These are phyloP conservation scores for Sepioteuthis lessoniana DNA, from an alignment of 2,888 invertebrate species.

Conservation along the genomic window DNA sequence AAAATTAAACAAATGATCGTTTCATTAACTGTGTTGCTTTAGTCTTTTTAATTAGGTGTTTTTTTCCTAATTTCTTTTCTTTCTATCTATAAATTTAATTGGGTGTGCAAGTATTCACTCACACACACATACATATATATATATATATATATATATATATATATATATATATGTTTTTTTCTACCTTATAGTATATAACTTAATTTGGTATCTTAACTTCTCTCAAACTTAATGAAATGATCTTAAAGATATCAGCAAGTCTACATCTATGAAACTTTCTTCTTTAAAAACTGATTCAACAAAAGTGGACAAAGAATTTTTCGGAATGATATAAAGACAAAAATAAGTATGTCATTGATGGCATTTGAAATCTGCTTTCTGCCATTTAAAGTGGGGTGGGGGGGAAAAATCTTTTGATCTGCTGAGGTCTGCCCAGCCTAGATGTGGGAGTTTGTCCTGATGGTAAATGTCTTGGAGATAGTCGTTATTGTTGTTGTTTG, in stretches of 20 bases:
- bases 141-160: no score
- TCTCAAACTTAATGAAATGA: not conserved
- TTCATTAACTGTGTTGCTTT: not conserved
- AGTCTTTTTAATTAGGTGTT: not conserved
- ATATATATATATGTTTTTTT: no score
- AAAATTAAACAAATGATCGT: not conserved
- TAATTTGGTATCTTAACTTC: not conserved
- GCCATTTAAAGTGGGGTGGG: not conserved
- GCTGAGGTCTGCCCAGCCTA: constrained; percentile 16
- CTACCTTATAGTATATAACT: not conserved
- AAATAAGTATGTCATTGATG: not conserved
- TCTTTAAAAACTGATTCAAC: not conserved
- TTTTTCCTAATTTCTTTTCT: not conserved
- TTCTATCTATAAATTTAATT: not conserved
- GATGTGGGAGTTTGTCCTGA: constrained; percentile 23
- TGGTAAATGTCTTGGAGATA: not conserved
- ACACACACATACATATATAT: not conserved
- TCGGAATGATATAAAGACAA: not conserved
- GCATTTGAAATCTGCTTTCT: not conserved
- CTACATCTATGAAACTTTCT: not conserved
- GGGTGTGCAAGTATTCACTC: not conserved
- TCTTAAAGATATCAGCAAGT: not conserved
- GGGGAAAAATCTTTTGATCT: not conserved
- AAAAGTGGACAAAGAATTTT: not conserved
- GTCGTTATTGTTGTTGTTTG: not conserved